phyloP scores from a whole-genome alignment of 2,888 invertebrate species.

The Apomyelois bistriatella region DNA sequence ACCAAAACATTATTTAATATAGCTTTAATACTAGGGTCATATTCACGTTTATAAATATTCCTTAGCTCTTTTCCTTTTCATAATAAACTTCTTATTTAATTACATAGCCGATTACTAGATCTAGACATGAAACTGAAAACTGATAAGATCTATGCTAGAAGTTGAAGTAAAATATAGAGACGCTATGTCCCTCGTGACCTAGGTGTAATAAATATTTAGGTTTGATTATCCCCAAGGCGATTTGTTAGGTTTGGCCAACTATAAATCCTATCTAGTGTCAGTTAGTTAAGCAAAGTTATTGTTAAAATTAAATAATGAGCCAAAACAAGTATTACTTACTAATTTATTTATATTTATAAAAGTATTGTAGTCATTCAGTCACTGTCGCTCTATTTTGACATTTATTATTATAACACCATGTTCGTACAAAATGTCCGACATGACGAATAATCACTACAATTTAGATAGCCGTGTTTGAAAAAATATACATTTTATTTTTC shows the following conservation, averaged over 20 bases:
- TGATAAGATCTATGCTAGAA: not conserved
- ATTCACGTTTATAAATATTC: no score
- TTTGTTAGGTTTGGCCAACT: not conserved
- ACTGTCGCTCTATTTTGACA: not conserved
- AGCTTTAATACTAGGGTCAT: no score
- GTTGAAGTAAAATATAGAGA: not conserved
- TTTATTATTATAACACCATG: not conserved
- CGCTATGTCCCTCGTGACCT: not conserved
- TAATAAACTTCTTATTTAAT: not conserved
- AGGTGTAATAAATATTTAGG: not conserved
- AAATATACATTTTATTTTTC: not conserved
- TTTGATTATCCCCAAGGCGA: not conserved
- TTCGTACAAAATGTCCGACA: constrained; percentile 4
- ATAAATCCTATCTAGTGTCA: not conserved
- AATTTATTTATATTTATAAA: no score
- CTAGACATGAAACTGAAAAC: not conserved
- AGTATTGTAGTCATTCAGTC: not conserved
- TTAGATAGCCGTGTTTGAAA: constrained; percentile 1
- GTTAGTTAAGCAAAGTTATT: no score
- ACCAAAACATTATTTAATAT: no score
- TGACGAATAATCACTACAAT: not conserved
- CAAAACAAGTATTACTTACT: no score
- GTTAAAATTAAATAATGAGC: no score
- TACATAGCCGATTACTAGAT: not conserved
- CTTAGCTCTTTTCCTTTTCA: not conserved